Percentiles rank a stretch among this genome's conserved stretches.
phyloP scores from a whole-genome alignment of 2,113 vertebrate genomes.

The Oreocharis arfaki region DNA sequence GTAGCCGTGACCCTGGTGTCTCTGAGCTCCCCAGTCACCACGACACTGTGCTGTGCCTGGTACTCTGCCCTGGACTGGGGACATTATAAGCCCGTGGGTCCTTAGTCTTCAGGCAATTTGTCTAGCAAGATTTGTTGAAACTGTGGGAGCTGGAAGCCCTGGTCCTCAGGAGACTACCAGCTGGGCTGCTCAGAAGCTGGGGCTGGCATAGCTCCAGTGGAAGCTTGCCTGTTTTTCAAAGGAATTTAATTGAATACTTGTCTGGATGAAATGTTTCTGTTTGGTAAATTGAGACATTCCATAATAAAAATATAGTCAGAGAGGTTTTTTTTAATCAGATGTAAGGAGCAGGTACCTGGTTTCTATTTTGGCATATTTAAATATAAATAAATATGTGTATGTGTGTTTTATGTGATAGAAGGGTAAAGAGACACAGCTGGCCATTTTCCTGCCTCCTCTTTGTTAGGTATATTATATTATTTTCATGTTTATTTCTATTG shows the following conservation, averaged over 20 bases:
- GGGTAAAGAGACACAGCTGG: not conserved
- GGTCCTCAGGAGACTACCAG: conserved; percentile 9
- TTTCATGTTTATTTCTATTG: not conserved
- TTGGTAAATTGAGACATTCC: conserved; percentile 12
- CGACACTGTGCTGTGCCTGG: not conserved
- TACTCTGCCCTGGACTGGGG: not conserved
- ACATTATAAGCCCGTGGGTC: not conserved
- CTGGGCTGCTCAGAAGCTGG: not conserved
- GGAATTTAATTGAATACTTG: conserved; percentile 30
- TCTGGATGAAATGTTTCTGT: conserved; percentile 27
- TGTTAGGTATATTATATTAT: not conserved
- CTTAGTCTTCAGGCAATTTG: not conserved
- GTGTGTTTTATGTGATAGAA: not conserved
- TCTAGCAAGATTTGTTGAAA: not conserved
- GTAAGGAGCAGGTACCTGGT: not conserved
- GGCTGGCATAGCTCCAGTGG: conserved; percentile 12
- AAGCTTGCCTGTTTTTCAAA: conserved; percentile 14
- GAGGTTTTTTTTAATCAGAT: not conserved
- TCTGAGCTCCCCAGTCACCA: not conserved
- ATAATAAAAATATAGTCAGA: not conserved
- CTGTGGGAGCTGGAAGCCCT: not conserved
- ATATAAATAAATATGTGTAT: not conserved
- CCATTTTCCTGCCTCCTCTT: not conserved
- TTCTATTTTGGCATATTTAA: not conserved
- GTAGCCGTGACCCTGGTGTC: not conserved